phyloP scores from a whole-genome alignment of 2,797 vertebrate species.

The Sphenopsis melanotis region DNA sequence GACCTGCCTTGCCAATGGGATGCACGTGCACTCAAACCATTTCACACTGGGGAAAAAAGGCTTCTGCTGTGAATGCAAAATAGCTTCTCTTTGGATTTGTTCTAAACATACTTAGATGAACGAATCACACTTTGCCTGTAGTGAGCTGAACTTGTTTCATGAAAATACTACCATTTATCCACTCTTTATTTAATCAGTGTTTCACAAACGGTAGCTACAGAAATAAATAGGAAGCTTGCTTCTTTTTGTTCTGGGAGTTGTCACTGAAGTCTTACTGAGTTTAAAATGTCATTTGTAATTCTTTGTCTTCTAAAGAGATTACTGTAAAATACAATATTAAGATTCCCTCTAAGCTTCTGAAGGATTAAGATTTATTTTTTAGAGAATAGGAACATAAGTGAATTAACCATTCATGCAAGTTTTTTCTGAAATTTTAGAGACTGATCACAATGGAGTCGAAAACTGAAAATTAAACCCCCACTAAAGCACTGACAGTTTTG shows the following conservation, averaged over 20 bases:
- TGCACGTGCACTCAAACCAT: background rate
- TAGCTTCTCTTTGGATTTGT: background rate
- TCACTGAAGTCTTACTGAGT: background rate
- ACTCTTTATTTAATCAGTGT: background rate
- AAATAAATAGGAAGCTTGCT: background rate
- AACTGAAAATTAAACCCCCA: background rate
- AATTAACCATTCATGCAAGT: background rate
- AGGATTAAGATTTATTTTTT: slow-evolving; percentile 14
- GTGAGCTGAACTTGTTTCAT: background rate
- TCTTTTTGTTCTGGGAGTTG: background rate
- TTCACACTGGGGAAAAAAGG: background rate
- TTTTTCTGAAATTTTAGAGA: background rate
- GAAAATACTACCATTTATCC: background rate
- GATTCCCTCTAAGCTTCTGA: slow-evolving; percentile 6
- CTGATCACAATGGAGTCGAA: background rate
- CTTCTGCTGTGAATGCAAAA: background rate
- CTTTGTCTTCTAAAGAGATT: slow-evolving; percentile 52
- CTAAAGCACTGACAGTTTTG: background rate
- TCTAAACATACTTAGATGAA: background rate
- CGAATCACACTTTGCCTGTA: background rate
- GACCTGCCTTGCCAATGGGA: fast-evolving
- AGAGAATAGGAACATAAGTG: background rate
- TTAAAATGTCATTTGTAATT: slow-evolving; percentile 40
- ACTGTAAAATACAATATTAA: slow-evolving; percentile 34
- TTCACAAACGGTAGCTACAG: background rate